Evolutionary conservation across 2,797 vertebrate genomes (phyloP), one percentile per base, ranked within the genome.

Genomic region (Sebastolobus alascanus): DNA sequence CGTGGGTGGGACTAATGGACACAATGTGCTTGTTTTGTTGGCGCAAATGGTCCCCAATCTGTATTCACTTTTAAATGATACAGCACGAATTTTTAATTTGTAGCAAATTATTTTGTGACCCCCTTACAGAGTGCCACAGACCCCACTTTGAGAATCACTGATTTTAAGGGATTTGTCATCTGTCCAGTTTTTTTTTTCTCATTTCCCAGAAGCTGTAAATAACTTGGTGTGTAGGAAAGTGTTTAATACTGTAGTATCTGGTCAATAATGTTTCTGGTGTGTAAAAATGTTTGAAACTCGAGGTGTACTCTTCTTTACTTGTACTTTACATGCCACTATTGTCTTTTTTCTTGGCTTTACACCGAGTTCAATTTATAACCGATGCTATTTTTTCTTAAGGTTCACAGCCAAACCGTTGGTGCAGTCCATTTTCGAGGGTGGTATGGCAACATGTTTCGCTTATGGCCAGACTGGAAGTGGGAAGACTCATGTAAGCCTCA

Each of bases 391-490:
- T 58, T 55, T 16, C 31, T 75, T 55, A 80, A 99, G 98, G 89
- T 99, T 98, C 88, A 97, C 97, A 75, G 99, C 99, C 83, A 97
- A 96, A 87, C 98, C 98, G 81, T 94, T 99, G 82, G 97, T 99
- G 61, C 96, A 97, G 79, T 97, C 97, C 1, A 95, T 99, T 86
- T 99, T 99, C 70, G 97, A 99, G 82, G 98, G 98, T 6, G 97
- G 96, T 1, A 95, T 95, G 94, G 95, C 96, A 20, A 94, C 99
- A 0, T 99, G 98, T 90, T 99, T 99, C 86, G 98, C 99, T 0
- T 99, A 99, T 37, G 99, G 98, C 12, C 98, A 99, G 88, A 99
- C 98, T 0, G 99, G 98, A 90, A 99, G 99, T 90, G 99, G 99
- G 54, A 99, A 99, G 87, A 99, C 98, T 8, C 97, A 99, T 20